These are phyloP conservation scores for Barypeithes pellucidus DNA, from an alignment of 2,888 invertebrate genomes.

Conservation along the genomic window DNA sequence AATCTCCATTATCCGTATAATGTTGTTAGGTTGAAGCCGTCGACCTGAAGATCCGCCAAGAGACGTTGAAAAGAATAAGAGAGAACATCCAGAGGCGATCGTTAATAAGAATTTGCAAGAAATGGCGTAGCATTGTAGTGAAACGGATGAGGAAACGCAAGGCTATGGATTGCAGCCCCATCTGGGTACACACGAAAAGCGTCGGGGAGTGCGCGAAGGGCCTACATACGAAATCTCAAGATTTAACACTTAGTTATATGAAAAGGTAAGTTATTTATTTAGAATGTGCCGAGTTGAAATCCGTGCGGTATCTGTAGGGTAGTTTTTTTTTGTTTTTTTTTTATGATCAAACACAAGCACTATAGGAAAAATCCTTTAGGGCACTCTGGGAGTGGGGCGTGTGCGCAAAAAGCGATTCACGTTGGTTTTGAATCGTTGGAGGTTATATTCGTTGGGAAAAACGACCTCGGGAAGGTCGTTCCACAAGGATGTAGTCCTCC, in stretches of 20 bases:
- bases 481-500: too few relatives aligned
- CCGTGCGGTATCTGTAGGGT: too few relatives aligned
- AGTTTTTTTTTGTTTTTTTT: too few relatives aligned
- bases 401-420: too few relatives aligned
- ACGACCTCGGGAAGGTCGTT: too few relatives aligned
- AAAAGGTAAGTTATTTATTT: conserved; percentile 63
- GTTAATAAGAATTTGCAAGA: conserved; percentile 68
- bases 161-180: conserved; percentile 73
- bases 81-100: conserved; percentile 65
- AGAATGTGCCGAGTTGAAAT: background rate
- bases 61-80: conserved; percentile 68
- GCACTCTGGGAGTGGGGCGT: too few relatives aligned
- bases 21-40: conserved; percentile 60
- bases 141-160: conserved; percentile 71
- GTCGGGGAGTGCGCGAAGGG: conserved; percentile 69
- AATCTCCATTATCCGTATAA: background rate
- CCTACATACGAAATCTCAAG: conserved; percentile 70
- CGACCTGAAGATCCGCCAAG: conserved; percentile 64
- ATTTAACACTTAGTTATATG: conserved; percentile 70
- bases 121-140: conserved; percentile 70
- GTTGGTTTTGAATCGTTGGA: too few relatives aligned
- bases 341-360: too few relatives aligned
- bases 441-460: too few relatives aligned
- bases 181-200: conserved; percentile 72
- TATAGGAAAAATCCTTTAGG: too few relatives aligned